Evolutionary conservation across 2,797 vertebrate genomes (phyloP), one percentile per base, ranked within the genome.

Genomic region (Chelonia mydas): DNA sequence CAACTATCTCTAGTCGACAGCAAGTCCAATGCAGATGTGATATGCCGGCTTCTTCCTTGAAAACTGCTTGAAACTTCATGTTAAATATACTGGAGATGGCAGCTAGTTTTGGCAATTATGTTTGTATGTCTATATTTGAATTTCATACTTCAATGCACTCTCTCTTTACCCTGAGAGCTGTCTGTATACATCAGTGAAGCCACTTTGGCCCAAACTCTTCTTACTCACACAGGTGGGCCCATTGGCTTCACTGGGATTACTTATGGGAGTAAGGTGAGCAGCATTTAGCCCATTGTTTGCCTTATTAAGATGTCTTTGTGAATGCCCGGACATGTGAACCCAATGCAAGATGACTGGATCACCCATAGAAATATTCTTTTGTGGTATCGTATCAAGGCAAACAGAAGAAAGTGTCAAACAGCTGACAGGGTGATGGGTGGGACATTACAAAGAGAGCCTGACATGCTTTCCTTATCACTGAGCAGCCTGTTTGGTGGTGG

Each of bases 21-120:
- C 79, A 86, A 19, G 79, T 90, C 47, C 27, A 4, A 10, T 33
- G 72, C 86, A 53, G 45, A 83, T 83, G 84, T 53, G 88, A 76
- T 68, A 16, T 45, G 80, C 57, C 84, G 49, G 55, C 16, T 88
- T 68, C 86, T 83, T 93, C 72, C 76, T 0, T 0, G 65, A 91
- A 76, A 49, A 5, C 31, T 76, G 80, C 68, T 0, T 0, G 77
- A 90, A 91, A 87, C 37, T 4, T 15, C 80, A 88, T 33, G 68
- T 92, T 87, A 92, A 87, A 93, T 90, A 94, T 53, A 17, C 51
- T 85, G 77, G 83, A 90, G 41, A 57, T 86, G 84, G 90, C 86
- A 87, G 84, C 82, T 54, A 94, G 21, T 90, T 91, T 85, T 82
- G 61, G 65, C 91, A 81, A 88, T 91, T 78, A 85, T 33, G 54